Evolutionary conservation across 2,888 invertebrate species (phyloP).

Genomic region (Caenorhabditis wallacei): DNA sequence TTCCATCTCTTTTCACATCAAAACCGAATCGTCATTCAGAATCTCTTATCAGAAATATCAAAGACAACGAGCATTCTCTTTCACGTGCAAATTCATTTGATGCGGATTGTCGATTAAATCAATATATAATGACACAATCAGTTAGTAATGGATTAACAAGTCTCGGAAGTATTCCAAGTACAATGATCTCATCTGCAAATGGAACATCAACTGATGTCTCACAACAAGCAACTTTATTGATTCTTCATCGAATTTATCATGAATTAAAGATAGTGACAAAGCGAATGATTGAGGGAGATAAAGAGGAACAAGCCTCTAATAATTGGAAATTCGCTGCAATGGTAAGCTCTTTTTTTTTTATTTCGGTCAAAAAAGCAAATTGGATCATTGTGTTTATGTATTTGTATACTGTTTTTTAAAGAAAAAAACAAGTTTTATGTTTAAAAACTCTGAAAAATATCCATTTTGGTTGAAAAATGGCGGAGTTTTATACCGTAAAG

Average conservation of each 20-base stretch:
- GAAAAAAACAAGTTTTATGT: no score
- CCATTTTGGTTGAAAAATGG: no score
- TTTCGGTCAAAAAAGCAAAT: no score
- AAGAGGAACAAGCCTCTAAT: slow-evolving; percentile 80
- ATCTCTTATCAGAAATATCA: slow-evolving; percentile 81
- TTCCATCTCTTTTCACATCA: slow-evolving; percentile 79
- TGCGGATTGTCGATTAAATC: slow-evolving; percentile 75
- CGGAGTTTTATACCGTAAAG: no score
- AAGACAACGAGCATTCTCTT: slow-evolving; percentile 76
- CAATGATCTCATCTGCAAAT: slow-evolving; percentile 43
- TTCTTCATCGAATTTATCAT: slow-evolving; percentile 81
- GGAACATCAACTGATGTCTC: slow-evolving; percentile 70
- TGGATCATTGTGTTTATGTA: no score
- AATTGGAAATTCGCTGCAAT: slow-evolving; percentile 82
- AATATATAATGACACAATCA: slow-evolving; percentile 72
- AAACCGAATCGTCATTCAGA: slow-evolving; percentile 81
- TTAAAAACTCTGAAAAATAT: no score
- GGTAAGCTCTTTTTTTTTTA: slow-evolving; percentile 57
- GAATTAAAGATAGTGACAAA: slow-evolving; percentile 82
- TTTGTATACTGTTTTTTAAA: no score
- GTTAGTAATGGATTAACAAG: slow-evolving; percentile 68
- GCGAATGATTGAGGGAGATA: slow-evolving; percentile 81
- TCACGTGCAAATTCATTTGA: slow-evolving; percentile 77
- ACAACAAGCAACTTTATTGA: slow-evolving; percentile 79
- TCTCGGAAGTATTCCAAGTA: slow-evolving; percentile 52